phyloP scores from a whole-genome alignment of 1,140 invertebrate genomes.

The Euborellia annulipes region DNA sequence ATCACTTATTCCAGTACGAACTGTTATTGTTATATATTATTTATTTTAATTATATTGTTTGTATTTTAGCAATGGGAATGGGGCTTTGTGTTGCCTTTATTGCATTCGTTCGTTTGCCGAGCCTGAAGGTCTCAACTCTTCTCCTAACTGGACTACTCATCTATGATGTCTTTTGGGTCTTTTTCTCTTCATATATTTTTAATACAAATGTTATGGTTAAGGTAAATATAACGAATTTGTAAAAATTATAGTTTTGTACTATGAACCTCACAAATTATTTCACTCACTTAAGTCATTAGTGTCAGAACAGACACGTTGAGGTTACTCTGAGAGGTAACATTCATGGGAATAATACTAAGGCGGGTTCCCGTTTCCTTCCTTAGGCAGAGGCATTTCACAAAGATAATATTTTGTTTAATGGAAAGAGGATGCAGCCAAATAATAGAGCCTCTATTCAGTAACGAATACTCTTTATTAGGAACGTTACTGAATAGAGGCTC shows the following conservation, averaged over 20 bases:
- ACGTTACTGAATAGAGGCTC: too few species aligned
- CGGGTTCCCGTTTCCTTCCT: too few species aligned
- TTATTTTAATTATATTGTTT: slow-evolving; percentile 12
- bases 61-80: slow-evolving; percentile 82
- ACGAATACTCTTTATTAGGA: too few species aligned
- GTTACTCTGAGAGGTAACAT: too few species aligned
- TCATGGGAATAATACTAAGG: too few species aligned
- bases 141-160: slow-evolving; percentile 85
- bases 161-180: slow-evolving; percentile 98
- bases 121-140: slow-evolving; percentile 89
- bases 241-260: neutral
- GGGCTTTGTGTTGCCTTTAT: slow-evolving; percentile 95
- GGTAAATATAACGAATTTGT: slow-evolving; percentile 36
- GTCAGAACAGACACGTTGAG: too few species aligned
- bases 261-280: slow-evolving; percentile 1
- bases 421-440: too few species aligned
- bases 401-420: too few species aligned
- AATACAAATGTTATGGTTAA: slow-evolving; percentile 98
- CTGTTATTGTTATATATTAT: neutral
- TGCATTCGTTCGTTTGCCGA: slow-evolving; percentile 86
- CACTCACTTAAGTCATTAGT: too few species aligned
- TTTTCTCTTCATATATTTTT: slow-evolving; percentile 96
- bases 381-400: too few species aligned
- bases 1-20: slow-evolving; percentile 1
- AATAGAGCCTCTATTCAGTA: too few species aligned